These are phyloP conservation scores for Bubo bubo DNA, from an alignment of 2,113 vertebrate genomes.

Conservation along the genomic window DNA sequence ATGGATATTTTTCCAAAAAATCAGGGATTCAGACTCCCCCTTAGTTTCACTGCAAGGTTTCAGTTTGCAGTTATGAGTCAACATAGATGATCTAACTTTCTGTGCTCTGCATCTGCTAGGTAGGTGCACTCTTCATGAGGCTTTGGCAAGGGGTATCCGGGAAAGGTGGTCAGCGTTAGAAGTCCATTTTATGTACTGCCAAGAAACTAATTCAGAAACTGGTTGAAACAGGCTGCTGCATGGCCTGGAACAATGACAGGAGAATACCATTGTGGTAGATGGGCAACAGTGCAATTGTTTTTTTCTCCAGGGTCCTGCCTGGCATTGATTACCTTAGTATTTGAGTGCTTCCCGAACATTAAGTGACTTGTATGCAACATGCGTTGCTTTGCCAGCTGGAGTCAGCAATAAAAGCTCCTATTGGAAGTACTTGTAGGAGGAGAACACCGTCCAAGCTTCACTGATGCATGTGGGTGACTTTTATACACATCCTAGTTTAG, in stretches of 20 bases:
- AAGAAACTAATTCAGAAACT: background rate
- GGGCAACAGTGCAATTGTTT: background rate
- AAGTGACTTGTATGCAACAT: background rate
- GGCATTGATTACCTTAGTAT: background rate
- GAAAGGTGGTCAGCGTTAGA: background rate
- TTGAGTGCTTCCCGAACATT: background rate
- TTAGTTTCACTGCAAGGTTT: background rate
- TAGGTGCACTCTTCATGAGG: background rate
- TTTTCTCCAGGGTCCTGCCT: background rate
- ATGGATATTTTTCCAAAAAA: background rate
- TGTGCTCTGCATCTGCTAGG: background rate
- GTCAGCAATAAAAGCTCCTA: background rate
- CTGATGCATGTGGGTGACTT: background rate
- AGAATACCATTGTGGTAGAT: background rate
- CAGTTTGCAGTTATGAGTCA: background rate
- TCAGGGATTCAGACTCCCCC: fast-evolving
- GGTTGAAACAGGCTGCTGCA: background rate
- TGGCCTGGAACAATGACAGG: background rate
- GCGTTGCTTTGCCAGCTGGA: background rate
- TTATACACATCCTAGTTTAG: background rate
- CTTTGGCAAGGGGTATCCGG: background rate
- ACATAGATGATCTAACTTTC: background rate
- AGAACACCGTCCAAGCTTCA: background rate
- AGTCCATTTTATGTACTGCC: background rate
- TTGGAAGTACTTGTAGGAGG: background rate